These are phyloP conservation scores for Scaptomyza graminum DNA, from an alignment of 1,140 invertebrate species.

Conservation along the genomic window DNA sequence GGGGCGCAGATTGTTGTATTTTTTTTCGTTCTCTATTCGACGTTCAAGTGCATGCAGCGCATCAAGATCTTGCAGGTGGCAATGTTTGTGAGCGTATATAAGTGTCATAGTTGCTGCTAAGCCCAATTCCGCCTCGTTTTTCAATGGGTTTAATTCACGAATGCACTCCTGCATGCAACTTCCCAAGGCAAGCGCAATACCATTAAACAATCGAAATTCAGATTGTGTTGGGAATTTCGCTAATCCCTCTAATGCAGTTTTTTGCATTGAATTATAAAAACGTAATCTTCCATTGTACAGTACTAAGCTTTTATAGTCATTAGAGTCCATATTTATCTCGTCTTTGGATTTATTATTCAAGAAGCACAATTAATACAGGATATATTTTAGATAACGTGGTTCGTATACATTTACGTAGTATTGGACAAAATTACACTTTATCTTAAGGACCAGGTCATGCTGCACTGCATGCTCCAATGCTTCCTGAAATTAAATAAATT, in stretches of 20 bases:
- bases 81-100: conserved; percentile 89
- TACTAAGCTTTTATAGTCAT: conserved; percentile 88
- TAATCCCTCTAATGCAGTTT: conserved; percentile 88
- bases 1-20: conserved; percentile 87
- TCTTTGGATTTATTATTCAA: conserved; percentile 28
- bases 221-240: conserved; percentile 88
- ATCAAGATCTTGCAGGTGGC: conserved; percentile 87
- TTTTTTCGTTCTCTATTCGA: conserved; percentile 90
- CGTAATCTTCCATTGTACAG: conserved; percentile 92
- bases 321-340: conserved; percentile 85
- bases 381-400: conserved; percentile 35
- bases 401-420: conserved; percentile 38
- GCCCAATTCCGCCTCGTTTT: conserved; percentile 88
- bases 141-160: conserved; percentile 88
- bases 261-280: conserved; percentile 91
- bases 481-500: conserved; percentile 29
- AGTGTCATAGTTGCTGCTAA: conserved; percentile 90
- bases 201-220: conserved; percentile 90
- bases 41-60: conserved; percentile 89
- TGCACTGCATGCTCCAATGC: conserved; percentile 41
- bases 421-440: conserved; percentile 41
- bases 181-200: conserved; percentile 88
- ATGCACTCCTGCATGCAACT: conserved; percentile 90
- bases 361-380: conserved; percentile 19
- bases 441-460: conserved; percentile 20